Evolutionary conservation across 2,888 invertebrate genomes (phyloP).

Genomic region (Alloplasta piceator): DNA sequence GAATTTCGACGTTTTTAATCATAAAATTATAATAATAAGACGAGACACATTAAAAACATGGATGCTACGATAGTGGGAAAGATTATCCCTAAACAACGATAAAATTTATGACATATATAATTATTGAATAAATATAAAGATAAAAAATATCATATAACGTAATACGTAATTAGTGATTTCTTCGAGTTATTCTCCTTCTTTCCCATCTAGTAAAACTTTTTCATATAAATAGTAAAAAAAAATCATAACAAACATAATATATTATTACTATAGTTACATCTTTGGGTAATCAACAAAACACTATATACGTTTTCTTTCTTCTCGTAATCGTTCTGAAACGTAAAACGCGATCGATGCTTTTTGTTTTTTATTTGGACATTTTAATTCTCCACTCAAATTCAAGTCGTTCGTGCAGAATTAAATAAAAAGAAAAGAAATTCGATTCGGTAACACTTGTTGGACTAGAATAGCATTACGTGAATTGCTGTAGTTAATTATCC

Average conservation of each 20-base stretch:
- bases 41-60: constrained; percentile 27
- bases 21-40: constrained; percentile 9
- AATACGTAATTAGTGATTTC: constrained; percentile 61
- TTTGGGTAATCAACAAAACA: constrained; percentile 78
- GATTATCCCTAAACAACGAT: constrained; percentile 65
- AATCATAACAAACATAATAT: constrained; percentile 69
- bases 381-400: constrained; percentile 26
- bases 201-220: constrained; percentile 29
- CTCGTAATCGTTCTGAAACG: constrained; percentile 19
- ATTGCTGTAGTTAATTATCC: constrained; percentile 56
- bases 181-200: constrained; percentile 1
- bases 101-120: constrained; percentile 70
- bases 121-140: no score
- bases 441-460: constrained; percentile 69
- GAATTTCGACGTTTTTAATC: not conserved
- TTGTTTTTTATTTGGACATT: constrained; percentile 6
- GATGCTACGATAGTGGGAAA: constrained; percentile 42
- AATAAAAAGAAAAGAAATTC: no score
- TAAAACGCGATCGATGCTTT: constrained; percentile 39
- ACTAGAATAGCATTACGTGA: constrained; percentile 71
- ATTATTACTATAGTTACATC: constrained; percentile 76
- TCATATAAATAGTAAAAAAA: constrained; percentile 62
- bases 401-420: constrained; percentile 33
- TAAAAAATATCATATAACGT: constrained; percentile 77
- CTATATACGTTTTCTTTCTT: constrained; percentile 47